Evolutionary conservation across 2,888 invertebrate species (phyloP).

Genomic region (Melinopterus prodromus): DNA sequence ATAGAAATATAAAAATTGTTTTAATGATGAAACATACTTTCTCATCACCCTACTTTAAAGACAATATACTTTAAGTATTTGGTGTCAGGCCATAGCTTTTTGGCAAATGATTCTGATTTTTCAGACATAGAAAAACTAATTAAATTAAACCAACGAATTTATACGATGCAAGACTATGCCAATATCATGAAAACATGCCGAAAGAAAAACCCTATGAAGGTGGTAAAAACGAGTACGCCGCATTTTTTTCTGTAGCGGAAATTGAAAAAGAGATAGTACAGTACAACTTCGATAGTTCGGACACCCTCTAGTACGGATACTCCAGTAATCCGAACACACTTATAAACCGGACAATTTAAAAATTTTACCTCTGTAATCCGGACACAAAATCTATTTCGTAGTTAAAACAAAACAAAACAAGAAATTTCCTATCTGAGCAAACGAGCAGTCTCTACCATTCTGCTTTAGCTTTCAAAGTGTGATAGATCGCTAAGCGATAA

Average conservation of each 20-base stretch:
- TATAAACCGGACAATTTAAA: no score
- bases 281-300: background rate
- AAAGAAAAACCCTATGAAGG: background rate
- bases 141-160: no score
- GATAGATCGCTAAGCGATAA: no score
- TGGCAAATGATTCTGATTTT: background rate
- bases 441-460: no score
- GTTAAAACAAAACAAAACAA: no score
- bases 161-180: background rate
- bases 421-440: no score
- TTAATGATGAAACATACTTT: slow-evolving; percentile 39
- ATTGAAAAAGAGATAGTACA: background rate
- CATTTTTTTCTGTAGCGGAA: background rate
- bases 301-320: no score
- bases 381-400: no score
- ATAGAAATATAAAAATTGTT: slow-evolving; percentile 41
- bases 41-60: slow-evolving; percentile 24
- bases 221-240: background rate
- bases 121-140: no score
- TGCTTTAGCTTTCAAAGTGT: no score
- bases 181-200: background rate
- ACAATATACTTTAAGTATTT: slow-evolving; percentile 27
- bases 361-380: no score
- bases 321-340: no score
- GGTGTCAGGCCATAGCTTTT: background rate